Base-by-base conservation (phyloP, 2,888 invertebrate species). In the Megalurothrips usitatus region DNA sequence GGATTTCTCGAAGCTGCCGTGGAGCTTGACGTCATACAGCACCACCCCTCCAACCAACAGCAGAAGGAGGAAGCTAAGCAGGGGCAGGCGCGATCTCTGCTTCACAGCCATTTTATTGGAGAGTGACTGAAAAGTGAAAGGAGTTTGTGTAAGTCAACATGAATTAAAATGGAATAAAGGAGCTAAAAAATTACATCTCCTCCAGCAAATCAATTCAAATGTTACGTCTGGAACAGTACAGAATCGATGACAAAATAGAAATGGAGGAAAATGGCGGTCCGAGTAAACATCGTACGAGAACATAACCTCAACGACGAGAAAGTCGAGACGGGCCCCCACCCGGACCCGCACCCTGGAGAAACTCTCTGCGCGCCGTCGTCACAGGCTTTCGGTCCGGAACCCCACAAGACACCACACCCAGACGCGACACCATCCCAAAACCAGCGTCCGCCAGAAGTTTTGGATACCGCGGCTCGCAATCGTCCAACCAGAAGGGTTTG, bases 21-120 rank as follows among this genome's bases (percentile, higher is more conserved):
- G 90, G 83, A 88, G 89, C 58, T 91, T 90, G 47, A 92, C 90
- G 87, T 94, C 94, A 84, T 91, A 92, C 58, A 89, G 88, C 81
- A 94, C 87, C 82, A 92, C 87, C 78, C 90, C 91, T 82, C 89
- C 90, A 83, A 92, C 91, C 82, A 90, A 86, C 48, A 91, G 85
- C 82, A 93, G 84, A 81, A 93, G 85, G 83, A 93, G 86, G 86
- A 93, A 88, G 85, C 90, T 91, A 26, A 75, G 8, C 10, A 75
- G 26, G 23, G 23, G 12, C 23, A 23, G 2, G 87, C 92, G 93
- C 84, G 89, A 89, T 80, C 82, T 83, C 87, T 89, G 89, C 87
- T 85, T 84, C 49, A 85, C 86, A 81, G 87, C 87, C 89, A 89
- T 89, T 86, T 88, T 89, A 81, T 86, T 86, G 79, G 86, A 84